Evolutionary conservation across 2,113 vertebrate species (phyloP).

Genomic region (Semicossyphus pulcher): DNA sequence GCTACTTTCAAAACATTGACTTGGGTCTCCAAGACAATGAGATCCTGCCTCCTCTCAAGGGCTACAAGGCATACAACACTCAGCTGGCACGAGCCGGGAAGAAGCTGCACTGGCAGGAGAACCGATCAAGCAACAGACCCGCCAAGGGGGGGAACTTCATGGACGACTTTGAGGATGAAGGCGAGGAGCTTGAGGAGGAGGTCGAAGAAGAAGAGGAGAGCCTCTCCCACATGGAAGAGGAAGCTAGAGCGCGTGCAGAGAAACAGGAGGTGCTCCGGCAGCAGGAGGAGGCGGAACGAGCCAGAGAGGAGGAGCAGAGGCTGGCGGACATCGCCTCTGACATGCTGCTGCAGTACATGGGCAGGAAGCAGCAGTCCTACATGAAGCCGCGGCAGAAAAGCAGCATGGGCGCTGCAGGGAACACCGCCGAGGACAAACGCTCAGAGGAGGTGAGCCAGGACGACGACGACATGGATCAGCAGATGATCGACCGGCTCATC

Average conservation of each 20-base stretch:
- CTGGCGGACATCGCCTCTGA: constrained; percentile 91
- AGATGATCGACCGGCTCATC: constrained; percentile 92
- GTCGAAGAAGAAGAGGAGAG: constrained; percentile 81
- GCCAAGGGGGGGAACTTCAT: constrained; percentile 81
- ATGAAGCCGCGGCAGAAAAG: constrained; percentile 82
- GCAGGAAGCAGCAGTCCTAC: constrained; percentile 85
- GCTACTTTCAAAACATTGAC: constrained; percentile 85
- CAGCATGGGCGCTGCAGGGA: constrained; percentile 71
- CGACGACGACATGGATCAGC: constrained; percentile 89
- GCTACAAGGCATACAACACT: constrained; percentile 86
- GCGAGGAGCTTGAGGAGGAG: constrained; percentile 78
- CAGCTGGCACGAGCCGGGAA: constrained; percentile 84
- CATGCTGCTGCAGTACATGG: constrained; percentile 92
- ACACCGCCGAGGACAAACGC: constrained; percentile 85
- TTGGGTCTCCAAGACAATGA: constrained; percentile 86
- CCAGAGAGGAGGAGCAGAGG: constrained; percentile 89
- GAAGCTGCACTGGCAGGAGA: constrained; percentile 85
- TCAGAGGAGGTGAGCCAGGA: constrained; percentile 83
- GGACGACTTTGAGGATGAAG: constrained; percentile 83
- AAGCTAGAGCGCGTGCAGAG: constrained; percentile 80
- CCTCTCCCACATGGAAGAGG: constrained; percentile 81
- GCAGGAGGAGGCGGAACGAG: constrained; percentile 85
- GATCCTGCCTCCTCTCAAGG: constrained; percentile 86
- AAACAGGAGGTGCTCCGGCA: constrained; percentile 83
- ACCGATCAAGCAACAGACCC: constrained; percentile 64